These are phyloP conservation scores for Mactra quadrangularis DNA, from an alignment of 1,140 invertebrate genomes.

Conservation along the genomic window DNA sequence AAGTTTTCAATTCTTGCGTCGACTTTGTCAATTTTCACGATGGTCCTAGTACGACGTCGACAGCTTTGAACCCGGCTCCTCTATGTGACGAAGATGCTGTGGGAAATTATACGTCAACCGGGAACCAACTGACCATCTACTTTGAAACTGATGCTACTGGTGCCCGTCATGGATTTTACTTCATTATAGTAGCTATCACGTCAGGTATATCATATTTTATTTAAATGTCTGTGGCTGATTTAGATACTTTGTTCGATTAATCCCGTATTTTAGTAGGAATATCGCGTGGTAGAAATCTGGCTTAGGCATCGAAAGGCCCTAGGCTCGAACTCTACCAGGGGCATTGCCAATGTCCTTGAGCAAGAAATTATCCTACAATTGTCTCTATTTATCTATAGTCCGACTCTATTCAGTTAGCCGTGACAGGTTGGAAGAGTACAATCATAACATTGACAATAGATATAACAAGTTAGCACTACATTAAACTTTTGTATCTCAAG, in stretches of 20 bases:
- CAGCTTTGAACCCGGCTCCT: constrained; percentile 24
- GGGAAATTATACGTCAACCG: constrained; percentile 30
- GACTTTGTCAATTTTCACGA: constrained; percentile 53
- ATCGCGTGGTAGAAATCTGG: not conserved
- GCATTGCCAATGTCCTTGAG: no score
- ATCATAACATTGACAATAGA: no score
- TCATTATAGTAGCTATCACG: constrained; percentile 44
- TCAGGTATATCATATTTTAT: no score
- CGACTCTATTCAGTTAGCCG: no score
- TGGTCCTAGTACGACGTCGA: constrained; percentile 1
- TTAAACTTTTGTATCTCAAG: no score
- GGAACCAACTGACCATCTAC: constrained; percentile 18
- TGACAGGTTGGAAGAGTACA: no score
- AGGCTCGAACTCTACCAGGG: no score
- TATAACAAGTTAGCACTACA: no score
- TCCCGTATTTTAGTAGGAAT: not conserved
- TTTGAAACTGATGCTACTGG: constrained; percentile 48
- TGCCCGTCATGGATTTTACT: constrained; percentile 29
- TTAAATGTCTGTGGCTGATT: no score
- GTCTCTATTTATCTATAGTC: no score
- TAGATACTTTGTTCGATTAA: not conserved
- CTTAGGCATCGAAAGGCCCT: no score
- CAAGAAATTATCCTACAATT: no score
- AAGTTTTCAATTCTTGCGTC: constrained; percentile 22
- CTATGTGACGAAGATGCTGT: constrained; percentile 12